Evolutionary conservation across 1,140 invertebrate species (phyloP).

Genomic region (Notospermus geniculatus): DNA sequence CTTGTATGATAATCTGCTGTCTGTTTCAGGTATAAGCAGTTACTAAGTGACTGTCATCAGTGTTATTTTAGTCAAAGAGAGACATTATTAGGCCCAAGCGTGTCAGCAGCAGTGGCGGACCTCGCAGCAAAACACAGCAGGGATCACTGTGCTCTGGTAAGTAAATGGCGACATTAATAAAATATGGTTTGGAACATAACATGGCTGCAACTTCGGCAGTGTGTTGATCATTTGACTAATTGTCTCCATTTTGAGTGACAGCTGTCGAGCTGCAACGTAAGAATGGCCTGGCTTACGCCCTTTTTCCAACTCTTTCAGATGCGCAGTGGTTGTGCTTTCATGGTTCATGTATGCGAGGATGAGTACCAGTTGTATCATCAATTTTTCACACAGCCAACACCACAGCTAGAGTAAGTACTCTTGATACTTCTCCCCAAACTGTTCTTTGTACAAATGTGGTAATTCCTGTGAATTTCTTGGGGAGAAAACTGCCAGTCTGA

Average conservation of each 20-base stretch:
- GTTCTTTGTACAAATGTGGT: too few relatives aligned
- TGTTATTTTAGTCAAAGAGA: constrained; percentile 78
- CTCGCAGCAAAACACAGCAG: constrained; percentile 68
- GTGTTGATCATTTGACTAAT: too few relatives aligned
- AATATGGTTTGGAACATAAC: too few relatives aligned
- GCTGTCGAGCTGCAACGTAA: neutral
- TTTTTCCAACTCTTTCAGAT: constrained; percentile 52
- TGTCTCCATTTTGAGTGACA: neutral
- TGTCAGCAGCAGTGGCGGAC: constrained; percentile 72
- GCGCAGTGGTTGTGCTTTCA: constrained; percentile 81
- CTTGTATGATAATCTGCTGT: neutral
- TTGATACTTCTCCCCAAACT: neutral
- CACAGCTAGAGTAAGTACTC: constrained; percentile 65
- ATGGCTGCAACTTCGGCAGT: too few relatives aligned
- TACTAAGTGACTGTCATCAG: constrained; percentile 80
- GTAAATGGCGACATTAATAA: constrained; percentile 16
- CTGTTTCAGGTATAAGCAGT: constrained; percentile 66
- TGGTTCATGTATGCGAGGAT: constrained; percentile 88
- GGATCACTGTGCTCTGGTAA: constrained; percentile 80
- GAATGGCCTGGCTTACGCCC: neutral
- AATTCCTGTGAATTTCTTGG: too few relatives aligned
- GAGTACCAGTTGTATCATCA: constrained; percentile 86
- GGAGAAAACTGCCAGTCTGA: too few relatives aligned
- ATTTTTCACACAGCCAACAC: constrained; percentile 74
- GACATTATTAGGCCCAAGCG: constrained; percentile 71